Evolutionary conservation across 2,888 invertebrate species (phyloP), one percentile per base, ranked within the genome.

Genomic region (Mayetiola destructor): DNA sequence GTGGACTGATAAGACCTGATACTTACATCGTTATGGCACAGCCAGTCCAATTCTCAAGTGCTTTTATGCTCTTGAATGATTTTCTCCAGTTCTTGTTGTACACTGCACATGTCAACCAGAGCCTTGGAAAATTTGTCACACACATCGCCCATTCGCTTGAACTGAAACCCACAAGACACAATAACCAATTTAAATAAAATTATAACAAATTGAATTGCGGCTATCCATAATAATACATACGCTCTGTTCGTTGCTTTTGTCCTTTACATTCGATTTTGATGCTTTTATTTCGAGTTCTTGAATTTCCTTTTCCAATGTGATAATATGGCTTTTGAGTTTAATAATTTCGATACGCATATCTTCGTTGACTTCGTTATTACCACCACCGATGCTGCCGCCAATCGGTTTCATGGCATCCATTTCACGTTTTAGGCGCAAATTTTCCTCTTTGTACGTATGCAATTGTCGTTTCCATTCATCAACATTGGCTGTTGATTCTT

Each of bases 381-480:
- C 55, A 20, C 54, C 55, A 21, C 55, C 55, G 53, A 30, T 57
- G 59, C 66, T 70, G 71, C 79, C 80, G 71, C 81, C 80, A 60
- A 81, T 80, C 61, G 82, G 80, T 67, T 86, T 85, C 60, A 85
- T 70, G 66, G 84, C 80, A 52, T 82, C 76, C 64, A 85, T 82
- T 65, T 82, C 84, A 53, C 80, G 78, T 69, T 85, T 85, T 65
- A 91, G 82, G 59, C 89, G 78, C 61, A 86, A 83, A 70, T 92
- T 92, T 71, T 92, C 91, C 71, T 92, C 91, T 70, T 91, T 83
- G 68, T 90, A 88, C 64, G 88, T 85, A 65, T 94, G 94, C 64
- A 96, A 77, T 71, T 96, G 95, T 61, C 93, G 81, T 72, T 96
- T 96, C 96, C 96, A 96, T 73, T 96, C 95, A 68, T 96, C 96